Base-by-base conservation (phyloP, 2,888 invertebrate genomes). In the Neuroscelio doddi region DNA sequence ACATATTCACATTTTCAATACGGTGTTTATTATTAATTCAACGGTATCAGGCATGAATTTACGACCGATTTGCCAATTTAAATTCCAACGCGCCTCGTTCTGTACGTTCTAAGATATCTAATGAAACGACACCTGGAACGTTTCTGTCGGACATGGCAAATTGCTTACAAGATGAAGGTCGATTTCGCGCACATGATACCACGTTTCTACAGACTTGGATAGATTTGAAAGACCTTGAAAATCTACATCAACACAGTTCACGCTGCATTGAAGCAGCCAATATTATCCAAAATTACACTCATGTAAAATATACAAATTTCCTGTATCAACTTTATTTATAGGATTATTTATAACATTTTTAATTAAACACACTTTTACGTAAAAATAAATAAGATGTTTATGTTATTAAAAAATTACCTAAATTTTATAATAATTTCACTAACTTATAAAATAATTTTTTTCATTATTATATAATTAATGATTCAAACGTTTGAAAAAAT, bases 191-290 rank as follows among this genome's bases (percentile, higher is more conserved):
- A 36, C 50, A 39, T 26, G 26, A 27, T 15, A 36, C 21, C 52
- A 55, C 61, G 50, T 62, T 62, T 62, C 61, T 45, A 50, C 57
- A 21, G 57, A 50, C 57, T 50, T 50, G 57, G 57, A 57, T 57
- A 57, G 50, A 50, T 46, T 58, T 51, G 58, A 15, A 30, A 44
- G 24, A 30, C 58, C 58, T 58, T 58, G 58, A 51, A 29, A 50
- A 57, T 49, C 24, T 12, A 34, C 42, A 46, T 14, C 12, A 10
- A 12, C 32, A 32, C 10, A 12, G 32, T 32, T 32, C 32, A 32
- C n/a, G 32, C 10, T 32, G 32, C 32, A 32, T 3, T 12, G 12
- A 10, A 32, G 32, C 12, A 15, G 39, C 32, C 30, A 9, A 44
- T 15, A 12, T 42, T 24, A 46, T 55, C 55, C 55, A 34, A 47